Conservation (phyloP, 2,113 vertebrate genomes). For the Catharus fuscescens region DNA sequence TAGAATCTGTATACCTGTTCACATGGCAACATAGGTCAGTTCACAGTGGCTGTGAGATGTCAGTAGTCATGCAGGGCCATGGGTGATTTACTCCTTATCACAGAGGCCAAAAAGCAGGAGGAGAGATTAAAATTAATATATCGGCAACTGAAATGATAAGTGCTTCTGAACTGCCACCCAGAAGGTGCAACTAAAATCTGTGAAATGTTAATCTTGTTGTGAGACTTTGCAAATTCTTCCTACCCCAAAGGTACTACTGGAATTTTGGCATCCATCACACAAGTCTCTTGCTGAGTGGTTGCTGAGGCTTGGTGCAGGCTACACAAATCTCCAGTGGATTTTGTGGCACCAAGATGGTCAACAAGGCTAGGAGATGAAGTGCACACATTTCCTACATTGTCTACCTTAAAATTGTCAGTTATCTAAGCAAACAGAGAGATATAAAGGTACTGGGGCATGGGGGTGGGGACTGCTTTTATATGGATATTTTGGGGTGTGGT, state of each 20-base stretch:
- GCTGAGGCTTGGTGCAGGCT: neutral
- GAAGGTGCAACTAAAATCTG: neutral
- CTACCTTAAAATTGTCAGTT: neutral
- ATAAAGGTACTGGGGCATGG: accelerated
- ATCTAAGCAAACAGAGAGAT: neutral
- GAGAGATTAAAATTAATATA: neutral
- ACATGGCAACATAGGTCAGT: neutral
- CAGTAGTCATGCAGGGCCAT: neutral
- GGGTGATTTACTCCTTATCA: neutral
- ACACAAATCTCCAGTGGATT: neutral
- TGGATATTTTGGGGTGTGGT: neutral
- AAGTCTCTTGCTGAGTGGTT: neutral
- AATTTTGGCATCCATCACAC: accelerated
- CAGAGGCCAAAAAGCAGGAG: neutral
- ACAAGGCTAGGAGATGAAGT: neutral
- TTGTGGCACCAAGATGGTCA: neutral
- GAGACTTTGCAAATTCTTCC: neutral
- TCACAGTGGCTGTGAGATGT: neutral
- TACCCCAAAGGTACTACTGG: neutral
- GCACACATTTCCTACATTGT: neutral
- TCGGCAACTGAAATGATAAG: neutral
- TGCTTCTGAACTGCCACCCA: neutral
- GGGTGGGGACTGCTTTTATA: accelerated
- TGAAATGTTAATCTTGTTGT: neutral
- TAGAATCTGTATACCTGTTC: neutral